These are phyloP conservation scores for Xerus inauris DNA, from an alignment of 2,113 vertebrate genomes.

Conservation along the genomic window DNA sequence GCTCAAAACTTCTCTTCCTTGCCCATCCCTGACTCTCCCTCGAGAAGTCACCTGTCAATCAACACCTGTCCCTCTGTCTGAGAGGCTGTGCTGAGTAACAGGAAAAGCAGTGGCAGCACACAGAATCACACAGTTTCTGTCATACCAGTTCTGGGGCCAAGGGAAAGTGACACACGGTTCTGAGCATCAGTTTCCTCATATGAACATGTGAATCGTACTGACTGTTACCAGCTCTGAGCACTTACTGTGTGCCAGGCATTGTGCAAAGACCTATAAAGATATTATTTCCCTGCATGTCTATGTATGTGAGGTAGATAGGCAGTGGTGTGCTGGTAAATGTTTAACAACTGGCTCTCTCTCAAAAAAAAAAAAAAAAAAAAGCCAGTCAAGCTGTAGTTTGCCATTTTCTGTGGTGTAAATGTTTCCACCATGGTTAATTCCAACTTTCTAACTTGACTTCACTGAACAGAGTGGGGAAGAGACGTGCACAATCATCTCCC, in stretches of 20 bases:
- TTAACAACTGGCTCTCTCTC: neutral
- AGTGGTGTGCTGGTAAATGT: neutral
- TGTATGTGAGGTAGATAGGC: neutral
- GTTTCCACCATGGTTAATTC: neutral
- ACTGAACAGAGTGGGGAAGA: neutral
- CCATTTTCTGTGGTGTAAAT: neutral
- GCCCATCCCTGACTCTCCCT: neutral
- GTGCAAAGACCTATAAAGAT: neutral
- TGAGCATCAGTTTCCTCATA: neutral
- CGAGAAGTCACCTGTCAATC: neutral
- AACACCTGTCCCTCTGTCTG: neutral
- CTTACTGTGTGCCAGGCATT: neutral
- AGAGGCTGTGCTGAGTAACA: neutral
- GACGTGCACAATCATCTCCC: neutral
- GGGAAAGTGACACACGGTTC: neutral
- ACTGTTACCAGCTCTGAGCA: neutral
- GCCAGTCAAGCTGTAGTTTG: neutral
- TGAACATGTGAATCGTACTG: neutral
- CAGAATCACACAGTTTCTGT: neutral
- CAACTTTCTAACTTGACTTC: neutral
- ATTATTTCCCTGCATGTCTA: neutral
- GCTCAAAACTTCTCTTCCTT: neutral
- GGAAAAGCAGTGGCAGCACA: neutral
- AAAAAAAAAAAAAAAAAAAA: neutral
- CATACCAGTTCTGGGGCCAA: neutral